Evolutionary conservation across 2,797 vertebrate genomes (phyloP).

Genomic region (Hypotaenidia philippensis): DNA sequence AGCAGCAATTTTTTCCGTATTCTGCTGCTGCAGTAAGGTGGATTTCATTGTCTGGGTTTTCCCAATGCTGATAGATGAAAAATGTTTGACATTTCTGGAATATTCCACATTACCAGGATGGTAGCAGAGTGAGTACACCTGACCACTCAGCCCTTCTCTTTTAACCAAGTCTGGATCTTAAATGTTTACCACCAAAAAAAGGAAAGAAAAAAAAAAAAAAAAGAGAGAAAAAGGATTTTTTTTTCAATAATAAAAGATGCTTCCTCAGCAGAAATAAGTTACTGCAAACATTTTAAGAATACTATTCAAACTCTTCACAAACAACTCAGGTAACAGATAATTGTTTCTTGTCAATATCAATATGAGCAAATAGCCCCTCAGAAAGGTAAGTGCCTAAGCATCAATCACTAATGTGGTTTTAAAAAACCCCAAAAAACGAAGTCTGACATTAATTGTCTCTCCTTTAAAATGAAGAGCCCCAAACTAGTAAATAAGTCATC

Average conservation of each 20-base stretch:
- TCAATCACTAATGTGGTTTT: not conserved
- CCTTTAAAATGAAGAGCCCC: not conserved
- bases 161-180: not conserved
- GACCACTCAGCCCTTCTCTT: not conserved
- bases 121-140: not conserved
- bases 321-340: not conserved
- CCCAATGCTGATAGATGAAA: not conserved
- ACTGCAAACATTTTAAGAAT: not conserved
- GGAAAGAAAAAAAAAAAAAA: not conserved
- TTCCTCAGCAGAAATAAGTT: not conserved
- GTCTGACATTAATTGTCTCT: not conserved
- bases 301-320: not conserved
- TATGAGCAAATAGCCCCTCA: not conserved
- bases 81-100: not conserved
- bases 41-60: not conserved
- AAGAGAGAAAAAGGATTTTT: too few species aligned
- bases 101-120: not conserved
- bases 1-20: not conserved
- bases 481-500: not conserved
- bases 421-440: not conserved
- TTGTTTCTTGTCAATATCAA: not conserved
- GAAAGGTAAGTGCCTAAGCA: not conserved
- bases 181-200: not conserved
- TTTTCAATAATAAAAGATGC: not conserved
- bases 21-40: not conserved